A percentile compares a stretch with the other conserved stretches of the same genome.
phyloP scores from a whole-genome alignment of 30 jellyfish, hydroid and myxozoan species.

The Aurelia coerulea region DNA sequence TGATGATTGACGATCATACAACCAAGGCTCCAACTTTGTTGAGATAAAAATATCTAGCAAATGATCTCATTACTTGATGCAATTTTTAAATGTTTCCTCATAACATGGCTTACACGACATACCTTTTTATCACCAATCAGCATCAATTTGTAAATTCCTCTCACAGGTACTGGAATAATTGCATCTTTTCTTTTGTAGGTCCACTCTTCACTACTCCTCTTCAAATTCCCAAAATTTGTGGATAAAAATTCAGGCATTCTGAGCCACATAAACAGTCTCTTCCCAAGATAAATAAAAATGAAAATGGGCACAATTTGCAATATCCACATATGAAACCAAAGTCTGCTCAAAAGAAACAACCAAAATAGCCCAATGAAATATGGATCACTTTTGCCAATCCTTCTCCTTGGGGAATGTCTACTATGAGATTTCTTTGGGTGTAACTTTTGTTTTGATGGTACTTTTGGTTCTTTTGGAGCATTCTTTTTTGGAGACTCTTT shows the following conservation, averaged over 20 bases:
- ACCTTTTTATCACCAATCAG: conserved; percentile 85
- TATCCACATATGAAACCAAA: conserved; percentile 76
- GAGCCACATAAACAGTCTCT: conserved; percentile 32
- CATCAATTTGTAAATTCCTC: conserved; percentile 65
- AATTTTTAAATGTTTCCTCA: no score
- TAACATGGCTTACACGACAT: no score
- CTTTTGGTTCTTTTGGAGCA: conserved; percentile 13
- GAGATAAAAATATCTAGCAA: no score
- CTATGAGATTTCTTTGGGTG: conserved; percentile 3
- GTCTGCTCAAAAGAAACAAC: conserved; percentile 73
- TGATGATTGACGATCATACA: no score
- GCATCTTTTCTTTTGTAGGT: conserved; percentile 69
- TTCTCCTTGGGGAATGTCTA: conserved; percentile 29
- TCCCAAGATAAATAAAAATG: conserved; percentile 39
- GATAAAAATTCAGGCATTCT: conserved; percentile 31
- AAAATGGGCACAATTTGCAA: conserved; percentile 70
- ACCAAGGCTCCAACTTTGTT: no score
- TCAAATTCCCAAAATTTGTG: not conserved
- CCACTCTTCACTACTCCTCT: conserved; percentile 45
- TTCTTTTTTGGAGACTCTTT: not conserved
- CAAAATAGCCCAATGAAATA: conserved; percentile 86
- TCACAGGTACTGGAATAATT: conserved; percentile 84
- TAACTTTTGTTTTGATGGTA: not conserved
- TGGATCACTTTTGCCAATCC: conserved; percentile 89
- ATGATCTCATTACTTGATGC: no score